Evolutionary conservation across 23 tunicate genomes (phyloP).

Genomic region (Phallusia fumigata): DNA sequence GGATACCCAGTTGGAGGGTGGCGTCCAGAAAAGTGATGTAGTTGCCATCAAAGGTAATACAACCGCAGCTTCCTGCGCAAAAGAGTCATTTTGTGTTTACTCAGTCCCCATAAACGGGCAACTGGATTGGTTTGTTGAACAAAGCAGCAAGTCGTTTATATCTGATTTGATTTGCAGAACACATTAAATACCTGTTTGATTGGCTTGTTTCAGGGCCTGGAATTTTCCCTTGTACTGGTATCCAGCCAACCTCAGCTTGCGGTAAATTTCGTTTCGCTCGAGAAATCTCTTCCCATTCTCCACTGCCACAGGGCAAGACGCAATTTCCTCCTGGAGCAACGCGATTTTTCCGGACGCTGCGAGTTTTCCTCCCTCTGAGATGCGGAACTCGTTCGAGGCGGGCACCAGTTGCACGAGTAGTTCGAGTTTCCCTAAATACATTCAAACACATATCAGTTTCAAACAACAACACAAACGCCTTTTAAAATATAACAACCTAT

Average conservation of each 20-base stretch:
- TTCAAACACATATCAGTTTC: background rate
- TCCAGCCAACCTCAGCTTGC: slow-evolving; percentile 17
- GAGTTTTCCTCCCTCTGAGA: slow-evolving; percentile 9
- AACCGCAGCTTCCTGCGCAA: background rate
- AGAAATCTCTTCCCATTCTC: slow-evolving; percentile 22
- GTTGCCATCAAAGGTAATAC: slow-evolving; percentile 18
- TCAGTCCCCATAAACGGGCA: background rate
- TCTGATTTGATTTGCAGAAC: no score
- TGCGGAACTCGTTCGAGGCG: slow-evolving; percentile 16
- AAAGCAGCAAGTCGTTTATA: no score
- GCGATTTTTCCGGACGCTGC: slow-evolving; percentile 13
- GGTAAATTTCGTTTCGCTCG: slow-evolving; percentile 24
- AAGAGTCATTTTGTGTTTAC: background rate
- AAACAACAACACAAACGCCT: background rate
- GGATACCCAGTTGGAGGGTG: slow-evolving; percentile 4
- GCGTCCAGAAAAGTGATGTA: slow-evolving; percentile 29
- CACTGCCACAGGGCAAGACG: background rate
- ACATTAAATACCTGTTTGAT: slow-evolving; percentile 11
- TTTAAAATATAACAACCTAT: no score
- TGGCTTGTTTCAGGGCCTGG: slow-evolving; percentile 9
- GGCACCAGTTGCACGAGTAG: slow-evolving; percentile 17
- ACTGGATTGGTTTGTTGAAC: no score
- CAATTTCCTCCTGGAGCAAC: slow-evolving; percentile 15
- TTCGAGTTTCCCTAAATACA: background rate
- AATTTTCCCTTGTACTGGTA: slow-evolving; percentile 30